These are phyloP conservation scores for Campoplex capitator DNA, from an alignment of 2,888 invertebrate genomes.

Conservation along the genomic window DNA sequence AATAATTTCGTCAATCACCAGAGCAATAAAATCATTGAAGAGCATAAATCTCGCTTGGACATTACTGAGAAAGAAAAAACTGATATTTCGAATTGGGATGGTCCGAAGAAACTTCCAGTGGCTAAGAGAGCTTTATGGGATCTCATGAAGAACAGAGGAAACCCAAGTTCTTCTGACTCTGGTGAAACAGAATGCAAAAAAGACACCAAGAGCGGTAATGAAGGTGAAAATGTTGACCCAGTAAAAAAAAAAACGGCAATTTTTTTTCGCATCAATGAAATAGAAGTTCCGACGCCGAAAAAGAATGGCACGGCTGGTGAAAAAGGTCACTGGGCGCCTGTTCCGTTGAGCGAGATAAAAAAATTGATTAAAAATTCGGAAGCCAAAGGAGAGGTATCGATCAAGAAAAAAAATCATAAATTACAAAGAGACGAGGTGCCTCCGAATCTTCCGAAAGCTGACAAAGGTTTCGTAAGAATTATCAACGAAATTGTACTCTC, in stretches of 20 bases:
- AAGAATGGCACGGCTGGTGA: neutral
- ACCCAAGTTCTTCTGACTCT: neutral
- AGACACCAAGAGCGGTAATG: neutral
- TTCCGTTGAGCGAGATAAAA: constrained; percentile 46
- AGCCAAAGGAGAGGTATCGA: neutral
- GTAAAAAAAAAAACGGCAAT: constrained; percentile 14
- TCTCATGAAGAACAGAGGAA: constrained; percentile 1
- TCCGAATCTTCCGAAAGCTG: constrained; percentile 16
- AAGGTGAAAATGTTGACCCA: neutral
- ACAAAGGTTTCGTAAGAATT: constrained; percentile 24
- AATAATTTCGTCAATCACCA: neutral
- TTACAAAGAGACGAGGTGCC: neutral
- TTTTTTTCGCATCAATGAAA: neutral
- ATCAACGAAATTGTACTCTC: constrained; percentile 15
- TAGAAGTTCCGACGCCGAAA: neutral
- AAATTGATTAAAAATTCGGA: neutral
- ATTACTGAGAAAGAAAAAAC: neutral
- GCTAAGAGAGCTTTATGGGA: constrained; percentile 27
- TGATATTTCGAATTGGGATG: neutral
- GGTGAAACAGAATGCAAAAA: neutral
- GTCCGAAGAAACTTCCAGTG: constrained; percentile 6
- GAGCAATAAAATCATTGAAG: neutral
- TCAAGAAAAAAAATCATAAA: neutral
- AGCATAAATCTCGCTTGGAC: neutral
- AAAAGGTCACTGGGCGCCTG: constrained; percentile 7